Base-by-base conservation (phyloP, 2,888 invertebrate species). In the Pseudanteris insignis region DNA sequence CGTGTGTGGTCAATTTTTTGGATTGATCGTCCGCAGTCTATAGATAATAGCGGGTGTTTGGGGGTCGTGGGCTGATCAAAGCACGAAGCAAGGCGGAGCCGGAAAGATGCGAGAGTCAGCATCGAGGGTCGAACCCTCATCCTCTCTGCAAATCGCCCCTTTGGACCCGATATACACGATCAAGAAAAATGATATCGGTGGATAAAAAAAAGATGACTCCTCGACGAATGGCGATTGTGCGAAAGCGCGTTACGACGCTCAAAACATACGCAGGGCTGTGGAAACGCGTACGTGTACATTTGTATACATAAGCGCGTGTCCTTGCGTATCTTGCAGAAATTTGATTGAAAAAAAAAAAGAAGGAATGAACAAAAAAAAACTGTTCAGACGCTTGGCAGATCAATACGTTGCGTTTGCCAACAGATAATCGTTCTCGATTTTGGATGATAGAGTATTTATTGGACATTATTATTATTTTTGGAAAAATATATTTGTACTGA, bases 111-210 rank as follows among this genome's bases (percentile, higher is more conserved):
- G 72, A 73, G 72, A 74, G 74, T 77, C 78, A 76, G 76, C 74
- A 72, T 60, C 73, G 71, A 74, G 76, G 68, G 75, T 75, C 67
- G 63, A 66, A 75, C 76, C 77, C 78, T 74, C 72, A 54, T 62
- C 48, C 61, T 58, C 51, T 53, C 51, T 41, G 51, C 41, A 54
- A 54, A 54, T 65, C 60, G 65, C 59, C 57, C 65, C 64, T 55
- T 60, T 60, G 64, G 61, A 62, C 60, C 65, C 66, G 57, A 58
- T 58, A 59, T 66, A 70, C 69, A 69, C 76, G 77, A 78, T 78
- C 73, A 76, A 79, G 79, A 76, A 79, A 78, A 79, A 76, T 77
- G 78, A 78, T 79, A 78, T 76, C 72, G 68, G 55, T 63, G 60
- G 65, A 67, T 71, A 68, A 71, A 71, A 72, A 70, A 69, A 70